phyloP scores from a whole-genome alignment of 1,140 invertebrate species.

The Formica exsecta region DNA sequence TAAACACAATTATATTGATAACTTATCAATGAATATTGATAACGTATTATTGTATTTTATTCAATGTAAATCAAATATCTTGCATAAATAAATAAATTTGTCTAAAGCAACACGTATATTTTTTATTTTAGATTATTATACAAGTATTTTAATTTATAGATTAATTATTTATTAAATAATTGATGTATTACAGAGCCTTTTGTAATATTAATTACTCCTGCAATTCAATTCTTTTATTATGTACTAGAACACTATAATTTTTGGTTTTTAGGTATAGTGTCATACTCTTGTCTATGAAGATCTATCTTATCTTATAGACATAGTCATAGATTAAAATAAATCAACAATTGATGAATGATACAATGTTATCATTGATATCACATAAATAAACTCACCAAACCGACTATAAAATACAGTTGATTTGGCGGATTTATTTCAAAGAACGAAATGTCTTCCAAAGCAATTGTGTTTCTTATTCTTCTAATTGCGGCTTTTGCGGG shows the following conservation, averaged over 20 bases:
- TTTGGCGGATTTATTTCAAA: neutral
- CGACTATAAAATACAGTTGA: slow-evolving; percentile 51
- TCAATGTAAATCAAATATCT: slow-evolving; percentile 8
- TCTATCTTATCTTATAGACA: slow-evolving; percentile 20
- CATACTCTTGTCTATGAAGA: neutral
- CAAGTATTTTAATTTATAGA: no score
- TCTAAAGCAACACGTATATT: neutral
- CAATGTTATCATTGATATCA: slow-evolving; percentile 5
- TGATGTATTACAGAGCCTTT: no score
- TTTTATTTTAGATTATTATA: neutral
- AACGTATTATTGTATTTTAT: neutral
- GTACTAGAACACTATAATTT: no score
- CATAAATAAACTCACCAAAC: neutral
- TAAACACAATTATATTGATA: slow-evolving; percentile 6
- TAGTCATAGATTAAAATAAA: neutral
- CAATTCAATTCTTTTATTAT: no score
- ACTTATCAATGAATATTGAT: slow-evolving; percentile 3
- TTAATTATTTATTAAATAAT: no score
- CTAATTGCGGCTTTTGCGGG: slow-evolving; percentile 37
- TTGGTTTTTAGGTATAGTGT: no score
- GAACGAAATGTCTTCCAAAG: slow-evolving; percentile 64
- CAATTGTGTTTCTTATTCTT: slow-evolving; percentile 40
- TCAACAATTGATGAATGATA: neutral
- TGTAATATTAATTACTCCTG: no score
- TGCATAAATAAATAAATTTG: slow-evolving; percentile 19